phyloP scores from a whole-genome alignment of 1,140 invertebrate species.

The Heliconius eleuchia region DNA sequence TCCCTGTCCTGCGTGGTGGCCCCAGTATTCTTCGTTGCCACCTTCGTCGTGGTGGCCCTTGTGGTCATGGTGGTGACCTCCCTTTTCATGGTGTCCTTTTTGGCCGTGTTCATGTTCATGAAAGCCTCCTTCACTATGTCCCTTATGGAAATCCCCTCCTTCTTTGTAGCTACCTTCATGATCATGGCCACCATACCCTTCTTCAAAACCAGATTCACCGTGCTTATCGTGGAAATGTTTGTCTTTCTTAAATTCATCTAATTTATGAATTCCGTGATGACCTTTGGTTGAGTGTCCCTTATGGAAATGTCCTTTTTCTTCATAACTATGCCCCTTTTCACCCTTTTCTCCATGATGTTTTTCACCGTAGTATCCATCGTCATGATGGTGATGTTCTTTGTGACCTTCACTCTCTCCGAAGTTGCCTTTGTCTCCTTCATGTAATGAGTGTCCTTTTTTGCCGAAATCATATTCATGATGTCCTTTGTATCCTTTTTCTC shows the following conservation, averaged over 20 bases:
- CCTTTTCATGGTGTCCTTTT: slow-evolving; percentile 86
- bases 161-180: slow-evolving; percentile 85
- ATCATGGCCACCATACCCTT: slow-evolving; percentile 84
- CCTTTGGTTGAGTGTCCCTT: slow-evolving; percentile 90
- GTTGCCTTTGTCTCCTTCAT: slow-evolving; percentile 86
- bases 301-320: slow-evolving; percentile 84
- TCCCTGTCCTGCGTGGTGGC: slow-evolving; percentile 83
- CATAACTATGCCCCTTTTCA: slow-evolving; percentile 83
- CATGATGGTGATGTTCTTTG: slow-evolving; percentile 88
- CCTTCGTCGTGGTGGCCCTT: slow-evolving; percentile 80
- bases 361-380: slow-evolving; percentile 87
- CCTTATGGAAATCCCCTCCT: slow-evolving; percentile 86
- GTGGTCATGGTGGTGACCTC: slow-evolving; percentile 77
- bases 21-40: slow-evolving; percentile 81
- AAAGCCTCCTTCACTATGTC: slow-evolving; percentile 84
- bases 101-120: slow-evolving; percentile 86
- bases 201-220: slow-evolving; percentile 88
- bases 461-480: slow-evolving; percentile 85
- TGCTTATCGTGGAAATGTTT: slow-evolving; percentile 88
- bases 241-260: slow-evolving; percentile 85
- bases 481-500: slow-evolving; percentile 81
- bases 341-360: slow-evolving; percentile 86
- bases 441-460: slow-evolving; percentile 86
- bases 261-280: slow-evolving; percentile 88
- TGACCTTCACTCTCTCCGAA: slow-evolving; percentile 87